Evolutionary conservation across 2,888 invertebrate species (phyloP), one percentile per base, ranked within the genome.

Genomic region (Abrostola tripartita): DNA sequence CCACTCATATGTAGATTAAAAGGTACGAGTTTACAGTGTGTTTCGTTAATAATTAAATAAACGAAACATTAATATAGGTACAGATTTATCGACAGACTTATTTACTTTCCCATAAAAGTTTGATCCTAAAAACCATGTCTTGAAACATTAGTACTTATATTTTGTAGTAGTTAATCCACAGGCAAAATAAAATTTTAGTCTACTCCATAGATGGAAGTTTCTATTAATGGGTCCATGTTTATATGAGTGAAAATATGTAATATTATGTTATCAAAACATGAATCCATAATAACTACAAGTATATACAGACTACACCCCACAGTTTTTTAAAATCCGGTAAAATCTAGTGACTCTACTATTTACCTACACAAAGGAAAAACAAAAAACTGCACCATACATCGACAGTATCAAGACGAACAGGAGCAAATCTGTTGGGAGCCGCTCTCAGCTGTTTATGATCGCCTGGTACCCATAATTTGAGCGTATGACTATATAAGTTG

Each of bases 1-100:
- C 8, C 35, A 49, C 44, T 59, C 49, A 52, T 44, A 44, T 49
- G 53, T 57, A 60, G 61, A 68, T 65, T 49, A 53, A 14, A 44
- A 52, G 51, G 59, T 44, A 9, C 44, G 12, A 50, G 56, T 73
- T 65, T 71, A 75, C 61, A 59, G 42, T n/a, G 64, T 12, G 44
- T 35, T 59, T 41, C 40, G 52, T 58, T 36, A 54, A 50, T 54
- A 49, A 64, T 63, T 57, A 40, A 47, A 42, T 47, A 6, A 36
- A 50, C 8, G 36, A 37, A 38, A 61, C 35, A 62, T 57, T 38
- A 42, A 8, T 24, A 44, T 52, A n/a, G n/a, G n/a, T n/a, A n/a
- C n/a, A n/a, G n/a, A n/a, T 35, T 52, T 47, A 47, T 38, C 44
- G 35, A 36, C 12, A 24, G 12, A 4, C 24, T 24, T 24, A 24